A percentile compares a stretch with the other conserved stretches of the same genome.
phyloP scores from a whole-genome alignment of 2,113 vertebrate genomes.

The Phrynocephalus versicolor region DNA sequence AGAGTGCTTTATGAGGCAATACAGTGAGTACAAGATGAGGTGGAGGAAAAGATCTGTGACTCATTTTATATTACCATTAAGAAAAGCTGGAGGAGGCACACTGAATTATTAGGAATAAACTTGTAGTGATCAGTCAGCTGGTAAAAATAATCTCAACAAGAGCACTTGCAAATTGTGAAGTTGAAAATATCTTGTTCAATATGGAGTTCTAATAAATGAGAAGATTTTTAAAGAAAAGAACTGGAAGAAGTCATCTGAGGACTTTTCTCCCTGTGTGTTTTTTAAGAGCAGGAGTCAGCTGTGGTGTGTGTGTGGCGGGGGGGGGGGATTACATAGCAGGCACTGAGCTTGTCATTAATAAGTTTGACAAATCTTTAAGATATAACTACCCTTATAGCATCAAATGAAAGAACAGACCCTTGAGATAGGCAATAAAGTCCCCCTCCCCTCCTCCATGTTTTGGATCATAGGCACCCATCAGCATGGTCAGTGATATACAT shows the following conservation, averaged over 20 bases:
- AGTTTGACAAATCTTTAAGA: background rate
- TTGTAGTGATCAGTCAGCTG: background rate
- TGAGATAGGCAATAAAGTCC: too few relatives aligned
- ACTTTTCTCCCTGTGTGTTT: background rate
- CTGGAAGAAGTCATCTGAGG: background rate
- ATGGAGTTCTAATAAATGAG: background rate
- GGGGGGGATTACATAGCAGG: too few relatives aligned
- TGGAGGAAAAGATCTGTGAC: background rate
- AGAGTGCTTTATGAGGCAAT: background rate
- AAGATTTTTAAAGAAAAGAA: background rate
- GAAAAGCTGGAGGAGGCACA: background rate
- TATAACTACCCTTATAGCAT: background rate
- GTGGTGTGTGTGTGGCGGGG: background rate
- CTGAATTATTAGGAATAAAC: constrained; percentile 17
- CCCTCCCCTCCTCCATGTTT: too few relatives aligned
- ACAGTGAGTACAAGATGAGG: accelerated
- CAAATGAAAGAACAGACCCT: background rate
- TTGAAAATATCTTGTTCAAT: background rate
- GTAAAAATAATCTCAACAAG: background rate
- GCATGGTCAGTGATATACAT: too few relatives aligned
- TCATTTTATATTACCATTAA: constrained; percentile 29
- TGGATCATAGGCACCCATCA: too few relatives aligned
- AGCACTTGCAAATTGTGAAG: background rate
- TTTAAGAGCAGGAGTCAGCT: background rate
- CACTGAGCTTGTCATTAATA: too few relatives aligned